Evolutionary conservation across 2,113 vertebrate genomes (phyloP).

Genomic region (Salminus brasiliensis): DNA sequence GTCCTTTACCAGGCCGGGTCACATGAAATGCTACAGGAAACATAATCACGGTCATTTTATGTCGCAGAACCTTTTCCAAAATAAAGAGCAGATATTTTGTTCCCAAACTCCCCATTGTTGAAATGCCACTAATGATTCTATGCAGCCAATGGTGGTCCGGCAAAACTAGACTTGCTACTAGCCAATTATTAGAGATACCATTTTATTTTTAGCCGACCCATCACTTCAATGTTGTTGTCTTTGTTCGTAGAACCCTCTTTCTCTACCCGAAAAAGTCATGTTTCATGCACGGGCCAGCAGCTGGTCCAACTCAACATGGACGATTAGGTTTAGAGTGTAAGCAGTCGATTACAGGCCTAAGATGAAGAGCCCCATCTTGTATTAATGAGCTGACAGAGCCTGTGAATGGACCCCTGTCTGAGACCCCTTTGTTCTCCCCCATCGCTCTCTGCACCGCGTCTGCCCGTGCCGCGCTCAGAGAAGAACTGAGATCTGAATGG

Average conservation of each 20-base stretch:
- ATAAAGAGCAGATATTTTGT: no score
- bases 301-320: conserved; percentile 37
- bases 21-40: no score
- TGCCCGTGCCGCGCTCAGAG: conserved; percentile 21
- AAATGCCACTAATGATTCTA: no score
- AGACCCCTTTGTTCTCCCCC: conserved; percentile 27
- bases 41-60: no score
- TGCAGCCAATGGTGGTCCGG: no score
- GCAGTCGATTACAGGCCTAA: conserved; percentile 38
- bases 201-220: no score
- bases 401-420: not conserved
- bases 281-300: conserved; percentile 14
- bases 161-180: no score
- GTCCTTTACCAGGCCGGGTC: no score
- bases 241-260: not conserved
- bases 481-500: conserved; percentile 45
- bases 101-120: no score
- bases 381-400: conserved; percentile 45
- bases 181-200: no score
- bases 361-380: conserved; percentile 44
- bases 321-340: conserved; percentile 36
- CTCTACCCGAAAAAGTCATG: not conserved
- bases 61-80: no score
- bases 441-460: conserved; percentile 33
- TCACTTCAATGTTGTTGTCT: no score